Conservation (phyloP, 1,140 invertebrate genomes). For the Drosophila pseudoananassae region DNA sequence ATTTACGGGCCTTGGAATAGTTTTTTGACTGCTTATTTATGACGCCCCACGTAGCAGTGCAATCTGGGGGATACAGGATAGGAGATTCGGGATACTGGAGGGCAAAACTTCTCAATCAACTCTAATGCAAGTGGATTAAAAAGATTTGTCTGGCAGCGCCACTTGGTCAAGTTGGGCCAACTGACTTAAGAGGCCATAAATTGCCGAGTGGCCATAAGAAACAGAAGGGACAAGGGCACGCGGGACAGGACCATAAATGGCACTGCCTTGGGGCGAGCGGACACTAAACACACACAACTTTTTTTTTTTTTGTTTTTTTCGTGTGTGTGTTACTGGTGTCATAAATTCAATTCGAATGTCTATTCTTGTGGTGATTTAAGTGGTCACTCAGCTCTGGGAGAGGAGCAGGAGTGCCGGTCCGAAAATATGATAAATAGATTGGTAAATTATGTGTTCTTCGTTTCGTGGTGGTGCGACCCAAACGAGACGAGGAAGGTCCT, state of each 20-base stretch:
- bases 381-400: constrained; percentile 64
- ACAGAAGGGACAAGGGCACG: constrained; percentile 19
- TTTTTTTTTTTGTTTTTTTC: neutral
- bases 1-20: constrained; percentile 21
- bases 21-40: constrained; percentile 41
- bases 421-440: constrained; percentile 83
- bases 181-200: constrained; percentile 75
- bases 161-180: constrained; percentile 53
- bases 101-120: constrained; percentile 51
- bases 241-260: constrained; percentile 58
- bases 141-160: constrained; percentile 49
- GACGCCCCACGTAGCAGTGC: constrained; percentile 13
- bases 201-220: constrained; percentile 62
- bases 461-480: constrained; percentile 4
- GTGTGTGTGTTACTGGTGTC: constrained; percentile 52
- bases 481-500: constrained; percentile 4
- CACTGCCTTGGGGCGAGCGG: constrained; percentile 52
- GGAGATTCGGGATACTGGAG: no score
- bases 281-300: constrained; percentile 1
- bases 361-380: constrained; percentile 81
- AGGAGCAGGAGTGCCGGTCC: constrained; percentile 39
- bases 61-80: constrained; percentile 1
- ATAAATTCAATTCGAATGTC: constrained; percentile 82
- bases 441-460: constrained; percentile 69
- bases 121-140: constrained; percentile 61